Conservation (phyloP, 2,113 vertebrate genomes). For the Sylvilagus bachmani region DNA sequence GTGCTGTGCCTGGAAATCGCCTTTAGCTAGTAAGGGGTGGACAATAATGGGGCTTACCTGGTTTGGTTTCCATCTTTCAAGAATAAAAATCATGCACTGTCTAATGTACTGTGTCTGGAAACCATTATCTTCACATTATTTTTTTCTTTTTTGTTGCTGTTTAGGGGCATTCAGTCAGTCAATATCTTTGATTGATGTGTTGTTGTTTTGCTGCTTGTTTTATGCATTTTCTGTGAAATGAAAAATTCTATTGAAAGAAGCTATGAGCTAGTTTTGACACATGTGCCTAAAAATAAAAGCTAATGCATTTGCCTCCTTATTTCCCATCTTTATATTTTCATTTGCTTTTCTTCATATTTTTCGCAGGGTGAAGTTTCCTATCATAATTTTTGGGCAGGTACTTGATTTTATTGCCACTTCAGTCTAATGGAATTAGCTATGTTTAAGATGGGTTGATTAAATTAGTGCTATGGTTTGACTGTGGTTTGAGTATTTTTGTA, state of each 20-base stretch:
- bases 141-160: not conserved
- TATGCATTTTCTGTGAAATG: not conserved
- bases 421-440: not conserved
- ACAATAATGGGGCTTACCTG: not conserved
- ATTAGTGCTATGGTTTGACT: too few species aligned
- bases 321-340: not conserved
- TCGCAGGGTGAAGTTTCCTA: not conserved
- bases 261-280: not conserved
- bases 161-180: not conserved
- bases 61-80: not conserved
- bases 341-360: conserved; percentile 7
- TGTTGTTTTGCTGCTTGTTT: not conserved
- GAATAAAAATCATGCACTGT: not conserved
- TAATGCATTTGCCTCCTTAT: not conserved
- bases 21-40: not conserved
- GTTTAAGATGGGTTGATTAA: not conserved
- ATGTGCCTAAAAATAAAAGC: not conserved
- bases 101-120: not conserved
- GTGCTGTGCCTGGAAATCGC: not conserved
- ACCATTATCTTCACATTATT: not conserved
- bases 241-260: not conserved
- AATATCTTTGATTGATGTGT: not conserved
- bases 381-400: not conserved
- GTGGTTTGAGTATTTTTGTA: too few species aligned
- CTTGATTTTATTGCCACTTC: not conserved